Conservation (phyloP, 2,113 vertebrate genomes). For the Carassius carassius region DNA sequence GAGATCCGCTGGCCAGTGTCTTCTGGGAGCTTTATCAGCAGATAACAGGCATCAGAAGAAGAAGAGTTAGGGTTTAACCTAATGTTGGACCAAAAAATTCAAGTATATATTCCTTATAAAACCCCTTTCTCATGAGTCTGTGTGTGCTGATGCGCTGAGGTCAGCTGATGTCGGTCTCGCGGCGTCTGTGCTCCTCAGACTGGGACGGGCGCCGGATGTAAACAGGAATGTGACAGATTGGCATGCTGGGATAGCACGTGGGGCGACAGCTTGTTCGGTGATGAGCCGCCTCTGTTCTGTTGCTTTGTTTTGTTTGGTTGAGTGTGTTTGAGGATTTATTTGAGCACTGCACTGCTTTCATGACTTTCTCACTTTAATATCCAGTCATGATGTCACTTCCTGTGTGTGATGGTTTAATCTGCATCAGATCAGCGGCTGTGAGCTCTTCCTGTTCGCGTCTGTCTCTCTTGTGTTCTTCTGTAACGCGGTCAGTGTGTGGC, state of each 20-base stretch:
- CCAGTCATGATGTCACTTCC: not conserved
- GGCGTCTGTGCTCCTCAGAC: not conserved
- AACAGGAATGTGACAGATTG: conserved; percentile 62
- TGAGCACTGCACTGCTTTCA: not conserved
- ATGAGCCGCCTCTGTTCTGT: conserved; percentile 21
- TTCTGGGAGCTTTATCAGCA: too few relatives aligned
- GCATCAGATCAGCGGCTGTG: not conserved
- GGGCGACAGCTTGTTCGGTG: conserved; percentile 54
- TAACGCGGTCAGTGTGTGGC: not conserved
- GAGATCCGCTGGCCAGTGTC: too few relatives aligned
- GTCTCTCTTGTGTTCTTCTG: not conserved
- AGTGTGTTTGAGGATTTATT: not conserved
- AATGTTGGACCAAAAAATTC: too few relatives aligned
- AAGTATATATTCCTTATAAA: too few relatives aligned
- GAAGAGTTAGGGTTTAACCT: too few relatives aligned
- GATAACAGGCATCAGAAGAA: too few relatives aligned
- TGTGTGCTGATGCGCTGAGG: conserved; percentile 9
- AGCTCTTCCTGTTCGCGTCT: not conserved
- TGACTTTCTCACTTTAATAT: not conserved
- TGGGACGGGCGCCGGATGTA: conserved; percentile 64
- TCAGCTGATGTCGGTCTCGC: not conserved
- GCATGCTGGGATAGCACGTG: conserved; percentile 65
- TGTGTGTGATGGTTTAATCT: not conserved
- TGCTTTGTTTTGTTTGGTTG: not conserved
- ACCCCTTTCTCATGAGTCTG: too few relatives aligned